Evolutionary conservation across 2,888 invertebrate genomes (phyloP), one percentile per base, ranked within the genome.

Genomic region (Sarcophaga rosellei): DNA sequence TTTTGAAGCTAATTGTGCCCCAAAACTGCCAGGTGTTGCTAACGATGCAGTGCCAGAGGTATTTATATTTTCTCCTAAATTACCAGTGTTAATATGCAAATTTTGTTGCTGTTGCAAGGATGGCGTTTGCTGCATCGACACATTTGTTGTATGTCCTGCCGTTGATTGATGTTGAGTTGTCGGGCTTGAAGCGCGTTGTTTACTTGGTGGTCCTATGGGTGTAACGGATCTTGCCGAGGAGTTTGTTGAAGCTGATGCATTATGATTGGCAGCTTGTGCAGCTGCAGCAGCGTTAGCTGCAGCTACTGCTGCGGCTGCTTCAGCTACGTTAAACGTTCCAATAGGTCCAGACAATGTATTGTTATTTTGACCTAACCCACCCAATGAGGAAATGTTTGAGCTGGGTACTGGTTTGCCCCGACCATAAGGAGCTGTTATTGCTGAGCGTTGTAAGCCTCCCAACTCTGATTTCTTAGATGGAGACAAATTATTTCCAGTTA

Each of bases 311-410:
- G 91, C 91, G 44, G 91, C 92, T 44, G 91, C 91, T 72, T 91
- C 89, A 86, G 94, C 94, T 90, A 90, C 91, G 87, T 92, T 90
- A 84, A 92, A 91, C 44, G 91, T 90, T 59, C 91, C 92, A 90
- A 92, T 93, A 90, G 90, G 92, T 74, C 92, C 92, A 81, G 92
- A 91, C 90, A 90, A 92, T 89, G 90, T 90, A 70, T 92, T 92
- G 53, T 89, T 89, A 89, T 69, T 91, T 85, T 89, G 88, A 87
- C 44, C 88, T 89, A 61, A 89, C 62, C 80, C 76, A 17, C 91
- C 92, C 15, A 91, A 84, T 12, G 89, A 89, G 1, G 90, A 88
- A 15, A 89, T 73, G 2, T 85, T 69, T 25, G 80, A 86, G 79
- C 87, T 88, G 17, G 89, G 84, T n/a, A 92, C 88, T 0, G 92